Evolutionary conservation across 1,140 invertebrate species (phyloP), one percentile per base, ranked within the genome.

Genomic region (Saccostrea cuccullata): DNA sequence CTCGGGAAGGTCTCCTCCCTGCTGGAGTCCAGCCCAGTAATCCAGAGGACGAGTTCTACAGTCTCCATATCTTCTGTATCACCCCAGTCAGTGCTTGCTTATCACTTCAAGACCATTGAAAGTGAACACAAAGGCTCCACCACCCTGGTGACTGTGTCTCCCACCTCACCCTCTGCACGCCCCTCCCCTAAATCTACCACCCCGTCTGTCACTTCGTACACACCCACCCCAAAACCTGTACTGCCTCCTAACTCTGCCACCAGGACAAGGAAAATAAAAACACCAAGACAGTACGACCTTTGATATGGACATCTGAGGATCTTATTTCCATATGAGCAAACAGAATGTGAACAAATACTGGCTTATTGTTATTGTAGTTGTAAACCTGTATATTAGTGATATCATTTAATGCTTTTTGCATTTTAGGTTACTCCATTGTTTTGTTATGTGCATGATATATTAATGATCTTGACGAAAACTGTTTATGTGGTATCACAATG

Each of bases 231-330:
- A n/a, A 94, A 94, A 89, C 89, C 92, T 83, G 91, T 92, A 0
- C 82, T 93, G 23, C 89, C 91, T 26, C 92, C 92, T 12, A 83
- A 92, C 0, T 91, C 93, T 13, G 90, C 93, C 20, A 94, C 93
- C 8, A 88, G 94, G 55, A 94, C 94, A 47, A 90, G 94, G 40
- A 90, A 92, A 82, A 94, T 94, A 47, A 91, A 90, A 77, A 94
- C 92, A 23, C 94, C 94, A 4, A 94, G 93, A 87, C 93, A 94
- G 82, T 94, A 93, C 90, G 93, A 94, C 82, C 83, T 93, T 58
- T 93, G 82, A 92, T 20, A 82, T 47, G 47, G 47, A 47, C 47
- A 47, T 47, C 47, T 47, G 47, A 47, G 47, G 0, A 9, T 2
- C 47, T 36, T 47, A 47, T 47, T 47, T 47, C 47, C 5, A 8